A percentile compares a stretch with the other conserved stretches of the same genome.
These are phyloP conservation scores for Galerucella pusilla DNA, from an alignment of 2,888 invertebrate genomes.

Conservation along the genomic window DNA sequence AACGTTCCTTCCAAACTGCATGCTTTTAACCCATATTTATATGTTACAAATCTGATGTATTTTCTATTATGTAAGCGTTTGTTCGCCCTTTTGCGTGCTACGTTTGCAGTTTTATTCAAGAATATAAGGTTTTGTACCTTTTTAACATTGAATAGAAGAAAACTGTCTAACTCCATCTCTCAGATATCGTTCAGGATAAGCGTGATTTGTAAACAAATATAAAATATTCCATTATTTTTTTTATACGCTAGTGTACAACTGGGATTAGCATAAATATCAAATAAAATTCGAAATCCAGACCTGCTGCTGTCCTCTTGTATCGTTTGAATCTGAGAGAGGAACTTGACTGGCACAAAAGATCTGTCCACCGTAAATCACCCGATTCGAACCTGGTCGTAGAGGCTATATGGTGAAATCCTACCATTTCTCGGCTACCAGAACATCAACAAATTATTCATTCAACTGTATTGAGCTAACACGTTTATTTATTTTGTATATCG, in stretches of 20 bases:
- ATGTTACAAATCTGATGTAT: too few species aligned
- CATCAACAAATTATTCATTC: conserved; percentile 49
- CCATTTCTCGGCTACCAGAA: conserved; percentile 47
- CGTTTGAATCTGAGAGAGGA: conserved; percentile 43
- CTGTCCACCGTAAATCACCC: conserved; percentile 64
- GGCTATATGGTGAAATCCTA: conserved; percentile 37
- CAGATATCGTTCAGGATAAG: too few species aligned
- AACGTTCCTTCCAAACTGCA: too few species aligned
- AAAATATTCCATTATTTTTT: conserved; percentile 2
- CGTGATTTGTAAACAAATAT: background rate
- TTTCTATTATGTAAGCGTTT: too few species aligned
- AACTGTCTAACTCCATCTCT: too few species aligned
- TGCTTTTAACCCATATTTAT: too few species aligned
- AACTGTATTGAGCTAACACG: conserved; percentile 34
- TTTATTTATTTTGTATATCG: background rate
- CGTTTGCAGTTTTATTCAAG: too few species aligned
- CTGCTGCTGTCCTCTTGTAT: conserved; percentile 44
- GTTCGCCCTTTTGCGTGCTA: too few species aligned
- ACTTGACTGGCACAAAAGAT: conserved; percentile 65
- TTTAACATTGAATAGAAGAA: too few species aligned
- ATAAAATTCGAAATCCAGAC: conserved; percentile 59
- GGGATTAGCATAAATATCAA: conserved; percentile 65
- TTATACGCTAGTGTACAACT: conserved; percentile 48
- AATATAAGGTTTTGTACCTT: too few species aligned
- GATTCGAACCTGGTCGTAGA: conserved; percentile 37